A percentile compares a stretch with the other conserved stretches of the same genome.
Evolutionary conservation across 2,797 vertebrate genomes (phyloP).

Genomic region (Chromobotia macracanthus): DNA sequence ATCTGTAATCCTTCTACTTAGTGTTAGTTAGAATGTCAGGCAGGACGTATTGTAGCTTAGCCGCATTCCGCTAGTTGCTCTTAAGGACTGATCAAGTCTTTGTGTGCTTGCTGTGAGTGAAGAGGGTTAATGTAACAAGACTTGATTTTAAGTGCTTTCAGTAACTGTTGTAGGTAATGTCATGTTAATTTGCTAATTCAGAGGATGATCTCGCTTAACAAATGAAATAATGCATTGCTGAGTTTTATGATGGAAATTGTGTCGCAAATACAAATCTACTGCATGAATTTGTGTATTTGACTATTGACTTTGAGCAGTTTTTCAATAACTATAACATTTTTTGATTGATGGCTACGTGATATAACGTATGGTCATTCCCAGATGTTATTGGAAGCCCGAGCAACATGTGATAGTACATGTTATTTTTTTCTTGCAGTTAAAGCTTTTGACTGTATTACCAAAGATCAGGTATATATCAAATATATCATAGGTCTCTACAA

Average conservation of each 20-base stretch:
- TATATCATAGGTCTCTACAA: no score
- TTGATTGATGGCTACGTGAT: not conserved
- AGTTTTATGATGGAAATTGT: not conserved
- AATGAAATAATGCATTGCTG: conserved; percentile 6
- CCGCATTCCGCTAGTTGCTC: conserved; percentile 1
- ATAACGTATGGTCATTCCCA: not conserved
- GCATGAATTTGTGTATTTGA: not conserved
- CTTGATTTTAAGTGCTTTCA: conserved; percentile 25
- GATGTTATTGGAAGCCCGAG: not conserved
- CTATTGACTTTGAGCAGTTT: not conserved
- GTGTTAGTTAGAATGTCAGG: conserved; percentile 22
- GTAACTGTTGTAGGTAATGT: conserved; percentile 19
- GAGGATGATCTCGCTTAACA: conserved; percentile 14
- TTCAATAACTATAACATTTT: not conserved
- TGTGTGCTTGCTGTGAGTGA: conserved; percentile 20
- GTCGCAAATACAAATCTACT: not conserved
- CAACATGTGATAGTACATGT: no score
- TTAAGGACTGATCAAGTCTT: conserved; percentile 1
- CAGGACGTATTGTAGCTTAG: conserved; percentile 4
- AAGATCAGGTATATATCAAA: no score
- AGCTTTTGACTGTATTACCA: no score
- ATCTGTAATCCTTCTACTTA: conserved; percentile 13
- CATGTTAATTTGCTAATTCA: conserved; percentile 32
- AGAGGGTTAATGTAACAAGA: conserved; percentile 12
- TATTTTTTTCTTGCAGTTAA: no score